Evolutionary conservation across 2,888 invertebrate genomes (phyloP).

Genomic region (Pristionchus fissidentatus): DNA sequence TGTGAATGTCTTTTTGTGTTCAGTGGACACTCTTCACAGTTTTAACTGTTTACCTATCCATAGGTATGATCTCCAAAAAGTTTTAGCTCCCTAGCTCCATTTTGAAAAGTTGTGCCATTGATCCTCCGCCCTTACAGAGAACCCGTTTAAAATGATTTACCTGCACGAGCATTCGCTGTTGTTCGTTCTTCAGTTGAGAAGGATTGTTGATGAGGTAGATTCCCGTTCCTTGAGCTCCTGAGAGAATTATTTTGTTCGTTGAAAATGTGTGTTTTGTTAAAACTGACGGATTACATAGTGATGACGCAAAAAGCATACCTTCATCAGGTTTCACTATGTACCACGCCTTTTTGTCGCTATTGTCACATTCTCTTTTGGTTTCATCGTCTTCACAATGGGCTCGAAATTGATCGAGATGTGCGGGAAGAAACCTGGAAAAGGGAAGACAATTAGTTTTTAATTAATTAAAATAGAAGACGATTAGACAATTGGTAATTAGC

Average conservation of each 20-base stretch:
- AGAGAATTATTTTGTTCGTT: slow-evolving; percentile 44
- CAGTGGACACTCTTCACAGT: no score
- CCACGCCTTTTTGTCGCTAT: slow-evolving; percentile 63
- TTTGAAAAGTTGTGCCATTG: no score
- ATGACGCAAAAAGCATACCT: slow-evolving; percentile 65
- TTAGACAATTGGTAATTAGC: no score
- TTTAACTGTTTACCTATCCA: neutral
- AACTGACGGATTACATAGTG: neutral
- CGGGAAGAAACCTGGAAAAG: slow-evolving; percentile 77
- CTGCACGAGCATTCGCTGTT: slow-evolving; percentile 70
- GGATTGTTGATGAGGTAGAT: slow-evolving; percentile 78
- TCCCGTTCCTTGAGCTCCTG: slow-evolving; percentile 78
- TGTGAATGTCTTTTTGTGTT: no score
- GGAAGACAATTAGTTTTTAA: neutral
- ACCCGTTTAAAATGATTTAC: slow-evolving; percentile 49
- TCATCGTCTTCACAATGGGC: slow-evolving; percentile 51
- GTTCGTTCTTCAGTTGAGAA: slow-evolving; percentile 75
- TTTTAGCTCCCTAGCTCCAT: neutral
- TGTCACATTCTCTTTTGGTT: slow-evolving; percentile 40
- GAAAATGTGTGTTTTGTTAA: no score
- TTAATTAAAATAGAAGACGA: neutral
- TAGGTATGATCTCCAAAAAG: neutral
- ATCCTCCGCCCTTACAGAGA: no score
- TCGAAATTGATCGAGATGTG: slow-evolving; percentile 74
- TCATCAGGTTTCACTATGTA: slow-evolving; percentile 79